These are phyloP conservation scores for Gasterosteus nipponicus DNA, from an alignment of 2,113 vertebrate genomes.

Conservation along the genomic window DNA sequence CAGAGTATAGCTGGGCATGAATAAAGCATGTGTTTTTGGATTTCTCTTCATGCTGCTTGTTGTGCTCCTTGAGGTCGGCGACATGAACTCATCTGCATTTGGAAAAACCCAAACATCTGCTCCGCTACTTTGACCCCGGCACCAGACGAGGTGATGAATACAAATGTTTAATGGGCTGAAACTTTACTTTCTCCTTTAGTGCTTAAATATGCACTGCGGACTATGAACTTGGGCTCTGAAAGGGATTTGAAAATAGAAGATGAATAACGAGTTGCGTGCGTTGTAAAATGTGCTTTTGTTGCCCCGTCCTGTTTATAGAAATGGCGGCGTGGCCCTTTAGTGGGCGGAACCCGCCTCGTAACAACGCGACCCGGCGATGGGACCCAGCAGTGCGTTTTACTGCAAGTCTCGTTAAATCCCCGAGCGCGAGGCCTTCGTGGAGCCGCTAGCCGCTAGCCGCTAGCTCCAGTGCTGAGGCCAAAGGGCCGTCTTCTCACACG, in stretches of 20 bases:
- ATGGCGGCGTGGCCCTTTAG: conserved; percentile 34
- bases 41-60: not conserved
- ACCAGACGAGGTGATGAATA: not conserved
- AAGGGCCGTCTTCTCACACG: not conserved
- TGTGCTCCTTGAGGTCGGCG: conserved; percentile 12
- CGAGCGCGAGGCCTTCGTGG: conserved; percentile 63
- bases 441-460: conserved; percentile 45
- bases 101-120: not conserved
- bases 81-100: conserved; percentile 27
- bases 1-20: not conserved
- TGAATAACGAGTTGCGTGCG: not conserved
- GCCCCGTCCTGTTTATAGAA: conserved; percentile 8
- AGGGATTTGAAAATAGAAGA: no score
- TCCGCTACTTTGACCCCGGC: conserved; percentile 1
- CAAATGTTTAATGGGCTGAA: not conserved
- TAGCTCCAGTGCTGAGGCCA: conserved; percentile 9
- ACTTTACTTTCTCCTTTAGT: not conserved
- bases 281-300: not conserved
- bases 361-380: not conserved
- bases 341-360: conserved; percentile 40
- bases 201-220: not conserved
- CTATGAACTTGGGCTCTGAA: no score
- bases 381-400: conserved; percentile 35
- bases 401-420: conserved; percentile 64
- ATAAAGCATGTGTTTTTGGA: not conserved